A percentile compares a stretch with the other conserved stretches of the same genome.
These are phyloP conservation scores for Amblyjoppa proteus DNA, from an alignment of 2,888 invertebrate species.

Conservation along the genomic window DNA sequence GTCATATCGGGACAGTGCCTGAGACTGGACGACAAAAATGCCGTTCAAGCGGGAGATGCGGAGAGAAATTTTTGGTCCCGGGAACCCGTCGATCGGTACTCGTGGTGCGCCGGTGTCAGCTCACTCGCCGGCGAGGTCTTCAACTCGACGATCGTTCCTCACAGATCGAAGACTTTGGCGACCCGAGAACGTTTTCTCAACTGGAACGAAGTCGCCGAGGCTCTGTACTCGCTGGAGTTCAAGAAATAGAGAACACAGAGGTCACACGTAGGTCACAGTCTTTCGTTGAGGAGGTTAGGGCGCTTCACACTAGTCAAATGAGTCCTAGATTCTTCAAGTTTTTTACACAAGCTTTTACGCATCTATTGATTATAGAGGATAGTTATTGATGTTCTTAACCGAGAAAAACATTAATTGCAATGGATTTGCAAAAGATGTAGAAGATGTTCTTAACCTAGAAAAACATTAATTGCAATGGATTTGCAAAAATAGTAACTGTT, in stretches of 20 bases:
- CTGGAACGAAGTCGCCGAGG: constrained; percentile 18
- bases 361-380: no score
- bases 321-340: no score
- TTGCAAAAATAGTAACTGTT: no score
- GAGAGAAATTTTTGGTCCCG: constrained; percentile 41
- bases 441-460: no score
- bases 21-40: constrained; percentile 32
- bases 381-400: no score
- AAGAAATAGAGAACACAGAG: not conserved
- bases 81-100: constrained; percentile 22
- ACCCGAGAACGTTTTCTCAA: not conserved
- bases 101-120: constrained; percentile 16
- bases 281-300: no score
- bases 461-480: no score
- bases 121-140: constrained; percentile 36
- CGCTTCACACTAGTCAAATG: no score
- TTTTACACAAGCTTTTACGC: no score
- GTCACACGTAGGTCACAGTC: no score
- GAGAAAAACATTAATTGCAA: no score
- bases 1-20: constrained; percentile 38
- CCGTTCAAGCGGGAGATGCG: not conserved
- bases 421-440: no score
- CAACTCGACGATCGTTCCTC: constrained; percentile 39
- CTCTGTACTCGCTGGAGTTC: constrained; percentile 20
- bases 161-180: constrained; percentile 30